Evolutionary conservation across 2,113 vertebrate genomes (phyloP).

Genomic region (Xiphophorus hellerii): DNA sequence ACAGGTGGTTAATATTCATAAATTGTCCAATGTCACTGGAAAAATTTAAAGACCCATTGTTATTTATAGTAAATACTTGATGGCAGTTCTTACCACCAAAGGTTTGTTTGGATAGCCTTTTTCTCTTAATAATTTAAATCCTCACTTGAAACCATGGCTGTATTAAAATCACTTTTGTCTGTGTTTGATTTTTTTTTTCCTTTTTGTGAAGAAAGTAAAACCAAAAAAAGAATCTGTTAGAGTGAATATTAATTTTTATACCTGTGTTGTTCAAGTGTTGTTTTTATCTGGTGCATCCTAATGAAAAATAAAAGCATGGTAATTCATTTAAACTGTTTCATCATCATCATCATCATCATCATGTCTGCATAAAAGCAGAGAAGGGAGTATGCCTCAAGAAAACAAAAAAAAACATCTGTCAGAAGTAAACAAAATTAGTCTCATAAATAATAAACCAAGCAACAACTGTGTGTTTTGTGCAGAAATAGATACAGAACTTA

Average conservation of each 20-base stretch:
- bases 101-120: no score
- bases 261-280: background rate
- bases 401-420: background rate
- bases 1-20: no score
- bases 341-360: slow-evolving; percentile 39
- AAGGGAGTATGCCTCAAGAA: slow-evolving; percentile 3
- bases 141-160: background rate
- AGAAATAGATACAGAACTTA: background rate
- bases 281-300: slow-evolving; percentile 20
- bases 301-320: slow-evolving; percentile 18
- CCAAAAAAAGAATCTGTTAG: background rate
- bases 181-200: no score
- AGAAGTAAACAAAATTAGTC: slow-evolving; percentile 4
- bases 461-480: slow-evolving; percentile 15
- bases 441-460: slow-evolving; percentile 14
- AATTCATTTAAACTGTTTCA: slow-evolving; percentile 29
- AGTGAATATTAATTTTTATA: background rate
- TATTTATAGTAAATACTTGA: no score
- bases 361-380: slow-evolving; percentile 14
- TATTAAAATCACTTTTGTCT: no score
- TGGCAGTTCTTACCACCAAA: no score
- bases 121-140: no score
- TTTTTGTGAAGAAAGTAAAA: background rate
- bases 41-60: no score
- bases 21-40: no score